A percentile compares a stretch with the other conserved stretches of the same genome.
Evolutionary conservation across 2,113 vertebrate genomes (phyloP).

Genomic region (Gasterosteus nipponicus): DNA sequence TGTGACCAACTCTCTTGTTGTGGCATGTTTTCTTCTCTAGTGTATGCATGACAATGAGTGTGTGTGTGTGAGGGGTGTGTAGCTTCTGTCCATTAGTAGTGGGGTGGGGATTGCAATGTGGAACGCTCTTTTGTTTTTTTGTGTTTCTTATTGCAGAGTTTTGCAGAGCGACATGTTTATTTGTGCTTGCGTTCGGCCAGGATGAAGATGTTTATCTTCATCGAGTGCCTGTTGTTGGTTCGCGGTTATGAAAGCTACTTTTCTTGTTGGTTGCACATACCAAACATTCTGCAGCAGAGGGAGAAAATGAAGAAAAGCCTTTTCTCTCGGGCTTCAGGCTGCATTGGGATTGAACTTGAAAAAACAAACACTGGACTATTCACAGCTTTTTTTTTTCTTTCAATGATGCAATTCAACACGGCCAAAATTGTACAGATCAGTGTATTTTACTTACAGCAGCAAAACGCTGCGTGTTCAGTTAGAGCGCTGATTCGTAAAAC

Average conservation of each 20-base stretch:
- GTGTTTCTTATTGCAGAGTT: conserved; percentile 62
- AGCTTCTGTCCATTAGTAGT: conserved; percentile 1
- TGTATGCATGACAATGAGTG: conserved; percentile 19
- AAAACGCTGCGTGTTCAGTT: neutral
- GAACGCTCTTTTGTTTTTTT: conserved; percentile 53
- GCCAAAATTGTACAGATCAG: neutral
- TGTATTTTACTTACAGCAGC: neutral
- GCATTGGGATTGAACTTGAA: neutral
- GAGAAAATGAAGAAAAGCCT: neutral
- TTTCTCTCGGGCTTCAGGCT: neutral
- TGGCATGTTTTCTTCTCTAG: conserved; percentile 40
- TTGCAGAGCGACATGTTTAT: conserved; percentile 59
- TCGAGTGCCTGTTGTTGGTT: conserved; percentile 36
- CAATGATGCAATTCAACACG: neutral
- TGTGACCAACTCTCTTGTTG: conserved; percentile 37
- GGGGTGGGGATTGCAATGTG: conserved; percentile 15
- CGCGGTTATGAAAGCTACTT: conserved; percentile 38
- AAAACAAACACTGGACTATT: neutral
- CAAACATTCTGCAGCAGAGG: conserved; percentile 44
- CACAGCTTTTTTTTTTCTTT: conserved; percentile 2
- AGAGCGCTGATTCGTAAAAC: neutral
- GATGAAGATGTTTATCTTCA: conserved; percentile 50
- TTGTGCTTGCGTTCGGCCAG: conserved; percentile 38
- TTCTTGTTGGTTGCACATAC: conserved; percentile 39
- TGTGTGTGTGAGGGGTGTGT: neutral